Percentiles rank a stretch among this genome's conserved stretches.
These are phyloP conservation scores for Okamejei kenojei DNA, from an alignment of 2,797 vertebrate species.

Conservation along the genomic window DNA sequence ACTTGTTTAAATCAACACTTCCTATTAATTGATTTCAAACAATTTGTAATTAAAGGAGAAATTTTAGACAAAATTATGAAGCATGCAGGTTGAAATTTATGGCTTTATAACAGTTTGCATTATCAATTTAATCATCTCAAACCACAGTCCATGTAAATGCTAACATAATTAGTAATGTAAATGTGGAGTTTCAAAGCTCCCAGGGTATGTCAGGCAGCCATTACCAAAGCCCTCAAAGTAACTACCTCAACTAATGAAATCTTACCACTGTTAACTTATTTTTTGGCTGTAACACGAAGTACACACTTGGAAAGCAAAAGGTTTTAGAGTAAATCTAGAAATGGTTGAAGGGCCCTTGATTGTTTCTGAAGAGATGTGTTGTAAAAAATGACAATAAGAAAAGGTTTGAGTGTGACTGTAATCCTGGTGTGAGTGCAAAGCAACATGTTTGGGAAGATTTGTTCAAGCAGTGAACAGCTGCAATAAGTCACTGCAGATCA, in stretches of 20 bases:
- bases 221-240: not conserved
- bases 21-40: not conserved
- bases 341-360: constrained; percentile 18
- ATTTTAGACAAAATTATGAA: not conserved
- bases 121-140: not conserved
- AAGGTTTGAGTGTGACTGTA: constrained; percentile 27
- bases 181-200: not conserved
- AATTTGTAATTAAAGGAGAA: not conserved
- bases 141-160: no score
- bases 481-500: constrained; percentile 65
- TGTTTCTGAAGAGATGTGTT: constrained; percentile 17
- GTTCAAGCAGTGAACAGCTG: constrained; percentile 65
- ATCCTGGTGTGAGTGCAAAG: constrained; percentile 31
- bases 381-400: constrained; percentile 30
- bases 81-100: not conserved
- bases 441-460: constrained; percentile 34
- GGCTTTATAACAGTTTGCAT: not conserved
- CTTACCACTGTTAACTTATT: not conserved
- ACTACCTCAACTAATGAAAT: not conserved
- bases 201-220: constrained; percentile 1
- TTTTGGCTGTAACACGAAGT: not conserved
- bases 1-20: not conserved
- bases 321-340: constrained; percentile 20
- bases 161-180: not conserved
- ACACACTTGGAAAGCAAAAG: not conserved